These are phyloP conservation scores for Achatina immaculata DNA, from an alignment of 1,140 invertebrate genomes.

Conservation along the genomic window DNA sequence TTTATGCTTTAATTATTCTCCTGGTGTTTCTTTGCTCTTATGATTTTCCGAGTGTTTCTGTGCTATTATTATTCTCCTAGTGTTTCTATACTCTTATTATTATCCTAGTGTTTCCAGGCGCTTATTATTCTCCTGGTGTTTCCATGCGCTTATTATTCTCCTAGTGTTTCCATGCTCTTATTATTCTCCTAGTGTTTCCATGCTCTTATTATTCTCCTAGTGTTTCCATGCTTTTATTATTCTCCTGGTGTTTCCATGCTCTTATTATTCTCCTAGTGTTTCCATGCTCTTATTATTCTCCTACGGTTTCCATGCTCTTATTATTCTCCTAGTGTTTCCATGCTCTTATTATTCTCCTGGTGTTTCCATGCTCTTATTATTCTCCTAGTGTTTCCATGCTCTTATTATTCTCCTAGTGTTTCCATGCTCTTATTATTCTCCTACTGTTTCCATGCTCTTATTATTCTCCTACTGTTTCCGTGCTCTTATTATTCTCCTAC, in stretches of 20 bases:
- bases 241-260: background rate
- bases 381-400: background rate
- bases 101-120: too few species aligned
- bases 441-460: too few species aligned
- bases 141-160: too few species aligned
- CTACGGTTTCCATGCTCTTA: slow-evolving; percentile 5
- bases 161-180: background rate
- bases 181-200: too few species aligned
- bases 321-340: background rate
- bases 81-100: background rate
- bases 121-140: background rate
- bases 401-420: too few species aligned
- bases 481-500: background rate
- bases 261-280: slow-evolving; percentile 4
- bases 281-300: slow-evolving; percentile 8
- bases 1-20: too few species aligned
- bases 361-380: slow-evolving; percentile 17
- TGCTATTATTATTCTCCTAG: slow-evolving; percentile 8
- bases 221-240: too few species aligned
- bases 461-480: background rate
- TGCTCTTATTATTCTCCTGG: background rate
- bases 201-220: too few species aligned
- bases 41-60: background rate
- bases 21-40: background rate
- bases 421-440: background rate